phyloP scores from a whole-genome alignment of 1,140 invertebrate species.

The Aphidius ervi region DNA sequence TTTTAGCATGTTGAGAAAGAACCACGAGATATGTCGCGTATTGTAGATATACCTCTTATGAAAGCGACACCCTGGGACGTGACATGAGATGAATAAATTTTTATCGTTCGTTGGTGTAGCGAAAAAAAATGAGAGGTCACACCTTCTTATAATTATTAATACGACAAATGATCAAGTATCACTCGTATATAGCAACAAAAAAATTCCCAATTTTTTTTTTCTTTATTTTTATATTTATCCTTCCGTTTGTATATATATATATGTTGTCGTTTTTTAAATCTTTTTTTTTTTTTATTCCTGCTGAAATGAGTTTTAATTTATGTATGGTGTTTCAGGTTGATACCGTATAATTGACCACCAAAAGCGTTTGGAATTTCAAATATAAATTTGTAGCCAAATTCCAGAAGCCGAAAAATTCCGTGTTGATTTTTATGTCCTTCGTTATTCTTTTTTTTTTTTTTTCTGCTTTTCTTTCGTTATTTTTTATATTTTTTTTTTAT shows the following conservation, averaged over 20 bases:
- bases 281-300: constrained; percentile 6
- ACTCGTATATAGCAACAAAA: constrained; percentile 24
- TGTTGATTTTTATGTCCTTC: constrained; percentile 13
- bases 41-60: no score
- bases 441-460: constrained; percentile 9
- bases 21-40: constrained; percentile 19
- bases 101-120: constrained; percentile 36
- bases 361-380: constrained; percentile 4
- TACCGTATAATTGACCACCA: not conserved
- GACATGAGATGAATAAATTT: constrained; percentile 41
- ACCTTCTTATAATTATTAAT: constrained; percentile 50
- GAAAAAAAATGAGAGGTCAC: constrained; percentile 39
- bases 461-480: not conserved
- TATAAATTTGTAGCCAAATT: constrained; percentile 16
- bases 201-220: constrained; percentile 5
- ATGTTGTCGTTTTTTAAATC: no score
- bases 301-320: not conserved
- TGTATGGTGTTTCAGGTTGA: no score
- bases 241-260: no score
- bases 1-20: constrained; percentile 6
- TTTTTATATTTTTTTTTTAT: constrained; percentile 9
- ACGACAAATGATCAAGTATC: constrained; percentile 42
- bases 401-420: constrained; percentile 16
- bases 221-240: constrained; percentile 8
- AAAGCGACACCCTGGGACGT: constrained; percentile 27